A percentile compares a stretch with the other conserved stretches of the same genome.
Evolutionary conservation across 2,797 vertebrate genomes (phyloP).

Genomic region (Lemur catta): DNA sequence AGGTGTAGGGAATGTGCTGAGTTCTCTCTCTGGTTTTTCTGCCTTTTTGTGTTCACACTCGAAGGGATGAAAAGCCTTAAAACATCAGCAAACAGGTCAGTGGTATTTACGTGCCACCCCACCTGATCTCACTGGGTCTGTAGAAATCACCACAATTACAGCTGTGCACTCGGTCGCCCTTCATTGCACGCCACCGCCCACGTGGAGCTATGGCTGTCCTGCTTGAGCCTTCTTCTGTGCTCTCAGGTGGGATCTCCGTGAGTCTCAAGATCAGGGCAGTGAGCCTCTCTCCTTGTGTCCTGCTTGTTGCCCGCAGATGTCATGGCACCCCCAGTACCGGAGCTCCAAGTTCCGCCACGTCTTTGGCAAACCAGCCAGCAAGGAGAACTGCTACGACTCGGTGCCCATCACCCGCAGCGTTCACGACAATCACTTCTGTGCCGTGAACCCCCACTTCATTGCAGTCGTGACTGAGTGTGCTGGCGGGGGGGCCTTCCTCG

Average conservation of each 20-base stretch:
- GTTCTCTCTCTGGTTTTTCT: background rate
- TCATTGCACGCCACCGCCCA: accelerated
- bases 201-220: accelerated
- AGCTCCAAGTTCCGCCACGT: conserved; percentile 97
- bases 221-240: accelerated
- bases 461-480: conserved; percentile 94
- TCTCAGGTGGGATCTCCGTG: accelerated
- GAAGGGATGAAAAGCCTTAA: background rate
- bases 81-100: background rate
- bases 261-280: accelerated
- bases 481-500: conserved; percentile 92
- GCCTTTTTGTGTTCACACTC: background rate
- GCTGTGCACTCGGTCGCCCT: background rate
- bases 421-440: conserved; percentile 95
- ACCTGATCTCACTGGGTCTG: background rate
- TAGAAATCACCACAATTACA: accelerated
- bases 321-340: conserved; percentile 94
- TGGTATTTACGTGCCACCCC: accelerated
- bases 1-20: too few relatives aligned
- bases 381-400: conserved; percentile 93
- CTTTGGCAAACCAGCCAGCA: conserved; percentile 92
- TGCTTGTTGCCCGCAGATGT: conserved; percentile 87
- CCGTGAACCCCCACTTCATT: conserved; percentile 93
- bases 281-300: conserved; percentile 18
- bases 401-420: conserved; percentile 94